These are phyloP conservation scores for Lordiphosa stackelbergi DNA, from an alignment of 1,140 invertebrate genomes.

Conservation along the genomic window DNA sequence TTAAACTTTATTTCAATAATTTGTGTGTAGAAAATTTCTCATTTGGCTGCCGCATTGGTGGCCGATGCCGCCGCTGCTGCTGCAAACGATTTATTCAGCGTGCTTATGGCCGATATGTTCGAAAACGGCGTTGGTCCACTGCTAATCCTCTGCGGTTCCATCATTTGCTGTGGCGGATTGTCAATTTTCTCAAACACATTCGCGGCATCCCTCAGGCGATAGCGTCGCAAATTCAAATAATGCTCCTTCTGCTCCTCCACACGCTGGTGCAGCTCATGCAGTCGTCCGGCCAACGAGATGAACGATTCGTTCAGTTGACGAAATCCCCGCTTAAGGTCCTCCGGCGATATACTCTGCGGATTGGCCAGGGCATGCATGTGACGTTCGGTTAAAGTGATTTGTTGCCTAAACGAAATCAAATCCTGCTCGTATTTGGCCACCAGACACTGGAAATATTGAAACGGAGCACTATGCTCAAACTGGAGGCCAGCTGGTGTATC, in stretches of 20 bases:
- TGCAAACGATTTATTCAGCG: conserved; percentile 60
- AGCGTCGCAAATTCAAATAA: conserved; percentile 87
- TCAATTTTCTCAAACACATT: conserved; percentile 84
- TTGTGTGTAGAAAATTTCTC: not conserved
- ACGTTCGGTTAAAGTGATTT: conserved; percentile 86
- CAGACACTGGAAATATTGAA: conserved; percentile 85
- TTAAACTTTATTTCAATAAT: no score
- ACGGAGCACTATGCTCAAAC: conserved; percentile 86
- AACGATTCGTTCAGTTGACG: conserved; percentile 90
- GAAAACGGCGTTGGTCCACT: conserved; percentile 82
- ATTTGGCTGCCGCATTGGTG: conserved; percentile 40
- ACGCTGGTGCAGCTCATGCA: conserved; percentile 88
- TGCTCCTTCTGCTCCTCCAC: conserved; percentile 89
- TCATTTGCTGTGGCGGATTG: conserved; percentile 37
- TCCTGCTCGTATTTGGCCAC: conserved; percentile 86
- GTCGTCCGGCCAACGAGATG: conserved; percentile 88
- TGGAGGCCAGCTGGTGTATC: conserved; percentile 86
- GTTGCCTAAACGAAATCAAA: conserved; percentile 83
- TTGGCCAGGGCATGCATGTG: conserved; percentile 84
- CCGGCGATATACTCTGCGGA: conserved; percentile 82
- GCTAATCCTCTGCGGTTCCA: conserved; percentile 73
- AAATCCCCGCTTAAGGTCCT: conserved; percentile 83
- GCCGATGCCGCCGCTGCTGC: conserved; percentile 36
- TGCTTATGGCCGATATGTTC: conserved; percentile 63
- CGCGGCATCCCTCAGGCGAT: conserved; percentile 86